Base-by-base conservation (phyloP, 2,888 invertebrate species). In the Nezara viridula region DNA sequence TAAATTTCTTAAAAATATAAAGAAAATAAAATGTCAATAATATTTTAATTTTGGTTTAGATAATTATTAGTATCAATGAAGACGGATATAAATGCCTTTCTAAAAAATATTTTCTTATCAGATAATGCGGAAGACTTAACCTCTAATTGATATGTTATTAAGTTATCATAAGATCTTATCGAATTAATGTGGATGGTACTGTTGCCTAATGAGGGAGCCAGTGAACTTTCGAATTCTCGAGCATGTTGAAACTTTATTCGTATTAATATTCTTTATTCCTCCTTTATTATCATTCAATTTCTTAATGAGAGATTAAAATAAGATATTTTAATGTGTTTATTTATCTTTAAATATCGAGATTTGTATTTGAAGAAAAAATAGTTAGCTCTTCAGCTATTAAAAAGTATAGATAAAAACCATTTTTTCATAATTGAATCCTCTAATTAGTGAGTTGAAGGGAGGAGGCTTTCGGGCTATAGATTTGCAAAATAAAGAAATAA, bases 81-180 rank as follows among this genome's bases (percentile, higher is more conserved):
- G 4, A 19, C 19, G 10, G 32, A 19, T 10, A 32, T 32, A 7
- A 19, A 21, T 7, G 32, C 32, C 19, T 37, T 37, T 73, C 66
- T 37, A 73, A 32, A 37, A 37, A 37, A 37, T 37, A 6, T 73
- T 66, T 66, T 37, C 19, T 19, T 37, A 73, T 73, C 66, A 37
- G 66, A 73, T 73, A 73, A 7, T 19, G 66, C 16, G 6, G 66
- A 16, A 73, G 66, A 37, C 66, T 27, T 10, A 73, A 37, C 32
- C 37, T 21, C 19, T 73, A 73, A 73, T 73, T 37, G n/a, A 73
- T 73, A 37, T 73, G 66, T 73, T 73, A 73, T 73, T 73, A 73
- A 73, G 37, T 37, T 73, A 73, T 73, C 37, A 32, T 73, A 19
- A 73, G 66, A 73, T 73, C 19, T 73, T 73, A 73, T 73, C 66